These are phyloP conservation scores for Carterocephalus palaemon DNA, from an alignment of 2,888 invertebrate species.

Conservation along the genomic window DNA sequence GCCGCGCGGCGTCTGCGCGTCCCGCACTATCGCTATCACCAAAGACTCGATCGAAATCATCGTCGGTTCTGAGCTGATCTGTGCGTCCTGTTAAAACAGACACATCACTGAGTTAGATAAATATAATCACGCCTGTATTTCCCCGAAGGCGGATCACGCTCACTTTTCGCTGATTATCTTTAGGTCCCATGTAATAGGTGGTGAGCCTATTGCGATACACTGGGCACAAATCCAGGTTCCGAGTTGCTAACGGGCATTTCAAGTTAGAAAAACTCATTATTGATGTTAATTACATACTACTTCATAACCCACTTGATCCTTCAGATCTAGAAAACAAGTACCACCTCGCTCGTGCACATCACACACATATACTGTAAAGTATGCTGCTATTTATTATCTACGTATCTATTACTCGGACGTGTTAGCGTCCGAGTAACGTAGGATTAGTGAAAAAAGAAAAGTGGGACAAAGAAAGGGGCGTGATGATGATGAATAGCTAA, in stretches of 20 bases:
- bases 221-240: too few species aligned
- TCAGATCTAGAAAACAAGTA: background rate
- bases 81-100: conserved; percentile 80
- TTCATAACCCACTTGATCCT: background rate
- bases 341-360: background rate
- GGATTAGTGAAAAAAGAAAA: too few species aligned
- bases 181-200: too few species aligned
- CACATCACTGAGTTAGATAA: background rate
- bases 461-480: too few species aligned
- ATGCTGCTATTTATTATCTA: background rate
- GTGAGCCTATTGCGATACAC: too few species aligned
- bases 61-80: conserved; percentile 91
- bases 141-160: background rate
- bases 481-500: too few species aligned
- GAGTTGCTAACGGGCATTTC: too few species aligned
- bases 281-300: too few species aligned
- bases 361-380: background rate
- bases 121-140: too few species aligned
- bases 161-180: background rate
- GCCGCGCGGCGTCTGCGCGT: conserved; percentile 80
- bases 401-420: too few species aligned
- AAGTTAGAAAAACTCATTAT: too few species aligned
- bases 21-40: conserved; percentile 85
- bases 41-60: conserved; percentile 93
- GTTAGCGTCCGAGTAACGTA: too few species aligned